Evolutionary conservation across 2,113 vertebrate species (phyloP), one percentile per base, ranked within the genome.

Genomic region (Trogon melanurus): DNA sequence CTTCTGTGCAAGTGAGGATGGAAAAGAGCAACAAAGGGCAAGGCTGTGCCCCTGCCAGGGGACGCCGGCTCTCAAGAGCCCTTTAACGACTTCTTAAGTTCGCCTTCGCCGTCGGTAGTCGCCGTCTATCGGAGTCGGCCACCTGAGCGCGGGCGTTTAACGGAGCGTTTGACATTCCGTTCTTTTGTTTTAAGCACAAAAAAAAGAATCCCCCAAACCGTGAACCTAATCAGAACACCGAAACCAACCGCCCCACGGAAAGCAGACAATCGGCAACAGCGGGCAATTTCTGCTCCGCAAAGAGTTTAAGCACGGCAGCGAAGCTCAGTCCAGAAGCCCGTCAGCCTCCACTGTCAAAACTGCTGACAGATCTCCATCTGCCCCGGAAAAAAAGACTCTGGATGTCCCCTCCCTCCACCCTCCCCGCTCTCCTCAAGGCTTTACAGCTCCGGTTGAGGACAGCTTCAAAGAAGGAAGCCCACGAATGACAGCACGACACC

Each of bases 91-190:
- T 38, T 20, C 73, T 27, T 1, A 30, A 69, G 47, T 27, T 25
- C 2, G 2, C 15, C 27, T 25, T 25, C 2, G 47, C n/a, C 1
- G 0, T 3, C 6, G 2, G 12, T 8, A 11, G n/a, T 0, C 8
- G 53, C 3, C 3, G 58, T 2, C 2, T 4, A 6, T 0, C 9
- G 69, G 64, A 36, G 26, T 0, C 0, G 48, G 38, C 26, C 29
- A 2, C 1, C 1, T 0, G 19, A 30, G 14, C 0, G 1, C 7
- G 0, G 47, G 30, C 5, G 1, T 25, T 69, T 16, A 11, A 6
- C 0, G 69, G 56, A 56, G n/a, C 8, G 6, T 61, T 34, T 18
- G 21, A 61, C 5, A 1, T 32, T 44, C 6, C 36, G 41, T 44
- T 11, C 2, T 34, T 67, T 48, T 4, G 0, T 41, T 73, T 61